Conservation (phyloP, 2,113 vertebrate genomes). For the Gymnorhina tibicen region DNA sequence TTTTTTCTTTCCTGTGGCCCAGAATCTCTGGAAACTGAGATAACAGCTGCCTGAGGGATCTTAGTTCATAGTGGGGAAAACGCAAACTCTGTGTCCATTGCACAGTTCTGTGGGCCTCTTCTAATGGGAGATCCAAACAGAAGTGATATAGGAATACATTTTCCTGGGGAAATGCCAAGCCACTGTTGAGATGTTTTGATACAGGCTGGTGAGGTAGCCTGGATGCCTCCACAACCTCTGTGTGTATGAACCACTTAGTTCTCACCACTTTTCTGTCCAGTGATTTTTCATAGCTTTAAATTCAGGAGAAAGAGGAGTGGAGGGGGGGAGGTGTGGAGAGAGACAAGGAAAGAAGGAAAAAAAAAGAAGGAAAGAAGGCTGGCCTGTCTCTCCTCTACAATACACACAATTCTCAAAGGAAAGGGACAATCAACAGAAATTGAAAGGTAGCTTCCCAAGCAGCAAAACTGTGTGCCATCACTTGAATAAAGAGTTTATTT, state of each 20-base stretch:
- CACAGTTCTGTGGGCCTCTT: background rate
- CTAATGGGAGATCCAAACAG: background rate
- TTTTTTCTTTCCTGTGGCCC: background rate
- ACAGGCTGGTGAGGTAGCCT: background rate
- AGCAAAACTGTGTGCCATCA: background rate
- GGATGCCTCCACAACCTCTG: background rate
- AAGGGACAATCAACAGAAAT: background rate
- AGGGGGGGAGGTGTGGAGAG: background rate
- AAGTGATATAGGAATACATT: background rate
- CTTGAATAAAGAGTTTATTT: slow-evolving; percentile 45
- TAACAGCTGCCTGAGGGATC: background rate
- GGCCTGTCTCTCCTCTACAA: background rate
- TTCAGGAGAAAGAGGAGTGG: background rate
- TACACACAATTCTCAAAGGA: background rate
- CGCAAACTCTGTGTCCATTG: background rate
- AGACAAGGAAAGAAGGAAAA: too few relatives aligned
- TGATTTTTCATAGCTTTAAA: background rate
- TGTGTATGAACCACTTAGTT: background rate
- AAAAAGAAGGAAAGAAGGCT: background rate
- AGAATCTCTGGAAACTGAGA: background rate
- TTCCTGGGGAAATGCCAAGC: background rate
- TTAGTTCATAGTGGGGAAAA: background rate
- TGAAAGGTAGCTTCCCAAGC: background rate
- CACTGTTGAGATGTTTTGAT: background rate
- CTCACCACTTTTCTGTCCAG: background rate